Evolutionary conservation across 2,888 invertebrate genomes (phyloP), one percentile per base, ranked within the genome.

Genomic region (Pseudococcus jackbeardsleyi): DNA sequence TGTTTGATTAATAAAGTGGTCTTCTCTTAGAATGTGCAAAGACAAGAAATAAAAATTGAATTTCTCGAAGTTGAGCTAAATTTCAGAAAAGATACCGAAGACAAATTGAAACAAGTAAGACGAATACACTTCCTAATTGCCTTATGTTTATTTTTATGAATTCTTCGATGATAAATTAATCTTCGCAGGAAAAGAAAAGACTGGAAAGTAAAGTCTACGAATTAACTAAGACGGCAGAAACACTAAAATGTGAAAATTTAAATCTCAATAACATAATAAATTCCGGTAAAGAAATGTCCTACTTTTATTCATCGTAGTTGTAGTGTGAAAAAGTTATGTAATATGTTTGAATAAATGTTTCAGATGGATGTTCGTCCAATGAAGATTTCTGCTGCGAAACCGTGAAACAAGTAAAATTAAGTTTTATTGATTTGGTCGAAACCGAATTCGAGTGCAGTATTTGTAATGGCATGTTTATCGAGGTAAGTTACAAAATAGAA

Each of bases 381-480:
- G 79, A 82, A 19, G 46, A 46, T 46, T 82, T 82, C 46, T 82
- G 79, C 17, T 82, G 79, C 46, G 79, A 82, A 46, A 82, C 79
- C 19, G 79, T 82, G 0, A 82, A 82, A 82, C 79, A 82, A 46
- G 46, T 82, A n/a, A 82, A 82, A 46, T 46, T 82, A 26, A 82
- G 79, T 46, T 82, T 82, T 22, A 82, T 82, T 22, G 79, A 82
- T 82, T 82, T 82, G 19, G 46, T 82, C 11, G 79, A 82, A 82
- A 82, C 79, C 17, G 79, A 82, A 82, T 82, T 82, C 17, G 79
- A 82, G 19, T 82, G 79, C 33, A 33, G 46, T 46, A 82, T 82
- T 46, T 82, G 79, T 82, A 82, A 82, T 46, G 79, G 79, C 17
- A 82, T 82, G 79, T 82, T 82, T 46, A 82, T 82, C 12, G 79